Conservation (phyloP, 2,797 vertebrate species). For the Sphenopsis melanotis region DNA sequence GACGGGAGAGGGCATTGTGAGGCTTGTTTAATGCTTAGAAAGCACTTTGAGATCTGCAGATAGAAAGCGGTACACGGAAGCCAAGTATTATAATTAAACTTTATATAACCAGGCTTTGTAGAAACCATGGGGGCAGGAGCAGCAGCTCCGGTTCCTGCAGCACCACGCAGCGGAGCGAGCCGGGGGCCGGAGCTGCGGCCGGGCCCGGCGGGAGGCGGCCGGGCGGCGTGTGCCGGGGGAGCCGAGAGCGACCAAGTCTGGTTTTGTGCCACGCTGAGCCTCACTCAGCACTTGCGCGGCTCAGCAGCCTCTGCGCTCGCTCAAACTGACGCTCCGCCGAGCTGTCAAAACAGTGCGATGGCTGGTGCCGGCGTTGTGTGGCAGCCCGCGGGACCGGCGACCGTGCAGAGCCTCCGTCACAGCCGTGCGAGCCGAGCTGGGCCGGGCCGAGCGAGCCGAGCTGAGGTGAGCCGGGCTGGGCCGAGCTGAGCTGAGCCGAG, state of each 20-base stretch:
- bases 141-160: neutral
- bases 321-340: conserved; percentile 66
- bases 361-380: conserved; percentile 68
- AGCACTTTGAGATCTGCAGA: conserved; percentile 56
- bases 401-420: neutral
- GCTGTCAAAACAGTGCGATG: conserved; percentile 75
- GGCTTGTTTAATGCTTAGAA: conserved; percentile 59
- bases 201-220: neutral
- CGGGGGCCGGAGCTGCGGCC: neutral
- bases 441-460: neutral
- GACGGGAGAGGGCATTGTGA: conserved; percentile 41
- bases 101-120: conserved; percentile 47
- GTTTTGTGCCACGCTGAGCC: neutral
- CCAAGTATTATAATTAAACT: conserved; percentile 60
- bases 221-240: neutral
- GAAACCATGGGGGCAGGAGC: conserved; percentile 4
- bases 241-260: neutral
- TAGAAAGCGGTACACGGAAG: conserved; percentile 34
- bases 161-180: neutral
- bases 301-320: conserved; percentile 56
- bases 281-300: neutral
- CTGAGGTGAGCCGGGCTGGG: fast-evolving
- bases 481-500: neutral
- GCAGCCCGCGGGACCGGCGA: conserved; percentile 60
- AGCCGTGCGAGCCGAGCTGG: neutral